phyloP scores from a whole-genome alignment of 2,797 vertebrate genomes.

The Rallus crepitans region DNA sequence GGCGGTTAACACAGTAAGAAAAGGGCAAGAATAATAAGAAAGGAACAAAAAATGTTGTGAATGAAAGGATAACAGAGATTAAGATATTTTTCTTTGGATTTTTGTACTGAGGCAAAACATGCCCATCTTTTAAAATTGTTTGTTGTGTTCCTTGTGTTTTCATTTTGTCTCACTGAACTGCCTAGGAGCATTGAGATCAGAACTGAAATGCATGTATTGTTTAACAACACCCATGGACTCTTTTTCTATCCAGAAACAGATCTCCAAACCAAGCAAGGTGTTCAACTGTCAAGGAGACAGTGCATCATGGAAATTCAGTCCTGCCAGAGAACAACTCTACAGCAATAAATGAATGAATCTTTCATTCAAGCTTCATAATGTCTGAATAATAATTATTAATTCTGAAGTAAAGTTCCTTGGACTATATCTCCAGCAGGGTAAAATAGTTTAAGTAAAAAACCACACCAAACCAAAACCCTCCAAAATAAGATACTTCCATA shows the following conservation, averaged over 20 bases:
- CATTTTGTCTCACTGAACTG: not conserved
- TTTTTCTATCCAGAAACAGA: not conserved
- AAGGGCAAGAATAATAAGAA: not conserved
- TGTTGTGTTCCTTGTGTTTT: not conserved
- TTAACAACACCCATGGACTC: not conserved
- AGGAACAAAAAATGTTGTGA: not conserved
- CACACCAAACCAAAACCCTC: rapidly evolving
- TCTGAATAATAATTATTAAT: not conserved
- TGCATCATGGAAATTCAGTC: not conserved
- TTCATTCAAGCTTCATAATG: not conserved
- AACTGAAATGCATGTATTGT: not conserved
- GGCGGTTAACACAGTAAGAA: not conserved
- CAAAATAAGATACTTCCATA: not conserved
- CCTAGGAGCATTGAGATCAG: not conserved
- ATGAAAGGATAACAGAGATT: not conserved
- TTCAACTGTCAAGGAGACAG: not conserved
- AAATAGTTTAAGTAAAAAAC: not conserved
- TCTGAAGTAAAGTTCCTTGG: not conserved
- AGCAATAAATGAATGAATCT: not conserved
- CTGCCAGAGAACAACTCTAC: not conserved
- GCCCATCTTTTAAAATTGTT: not conserved
- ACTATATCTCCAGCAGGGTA: not conserved
- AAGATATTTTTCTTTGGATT: not conserved
- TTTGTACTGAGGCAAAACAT: not conserved
- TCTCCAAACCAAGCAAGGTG: not conserved